Evolutionary conservation across 1,140 invertebrate genomes (phyloP).

Genomic region (Drosophila serrata): DNA sequence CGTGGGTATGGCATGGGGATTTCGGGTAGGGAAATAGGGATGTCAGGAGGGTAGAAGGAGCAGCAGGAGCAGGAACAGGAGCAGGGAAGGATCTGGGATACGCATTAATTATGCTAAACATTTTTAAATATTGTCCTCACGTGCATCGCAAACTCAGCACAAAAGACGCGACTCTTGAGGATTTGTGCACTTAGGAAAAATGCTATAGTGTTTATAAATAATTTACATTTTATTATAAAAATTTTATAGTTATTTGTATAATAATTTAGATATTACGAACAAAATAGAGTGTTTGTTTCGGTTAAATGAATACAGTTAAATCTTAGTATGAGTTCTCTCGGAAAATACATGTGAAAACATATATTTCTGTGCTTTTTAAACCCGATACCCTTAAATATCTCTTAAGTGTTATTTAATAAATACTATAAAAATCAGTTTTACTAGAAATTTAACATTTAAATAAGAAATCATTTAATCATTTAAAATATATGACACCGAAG

Average conservation of each 20-base stretch:
- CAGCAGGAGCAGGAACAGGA: neutral
- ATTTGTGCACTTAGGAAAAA: conserved; percentile 17
- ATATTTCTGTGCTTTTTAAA: no score
- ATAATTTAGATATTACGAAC: no score
- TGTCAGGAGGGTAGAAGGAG: neutral
- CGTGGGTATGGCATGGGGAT: neutral
- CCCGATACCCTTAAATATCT: no score
- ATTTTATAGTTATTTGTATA: neutral
- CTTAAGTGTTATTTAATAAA: neutral
- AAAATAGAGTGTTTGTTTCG: no score
- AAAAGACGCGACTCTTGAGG: conserved; percentile 59
- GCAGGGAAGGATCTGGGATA: conserved; percentile 24
- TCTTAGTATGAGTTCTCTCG: no score
- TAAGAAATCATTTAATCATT: neutral
- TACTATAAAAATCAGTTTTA: neutral
- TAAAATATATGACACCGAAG: neutral
- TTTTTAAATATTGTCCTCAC: conserved; percentile 85
- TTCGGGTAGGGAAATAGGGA: conserved; percentile 10
- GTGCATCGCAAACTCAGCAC: conserved; percentile 58
- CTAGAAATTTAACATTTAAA: no score
- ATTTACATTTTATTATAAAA: neutral
- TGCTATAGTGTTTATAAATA: no score
- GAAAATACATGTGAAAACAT: no score
- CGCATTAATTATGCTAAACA: conserved; percentile 85
- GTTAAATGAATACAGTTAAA: no score